These are phyloP conservation scores for Echiichthys vipera DNA, from an alignment of 2,797 vertebrate genomes.

Conservation along the genomic window DNA sequence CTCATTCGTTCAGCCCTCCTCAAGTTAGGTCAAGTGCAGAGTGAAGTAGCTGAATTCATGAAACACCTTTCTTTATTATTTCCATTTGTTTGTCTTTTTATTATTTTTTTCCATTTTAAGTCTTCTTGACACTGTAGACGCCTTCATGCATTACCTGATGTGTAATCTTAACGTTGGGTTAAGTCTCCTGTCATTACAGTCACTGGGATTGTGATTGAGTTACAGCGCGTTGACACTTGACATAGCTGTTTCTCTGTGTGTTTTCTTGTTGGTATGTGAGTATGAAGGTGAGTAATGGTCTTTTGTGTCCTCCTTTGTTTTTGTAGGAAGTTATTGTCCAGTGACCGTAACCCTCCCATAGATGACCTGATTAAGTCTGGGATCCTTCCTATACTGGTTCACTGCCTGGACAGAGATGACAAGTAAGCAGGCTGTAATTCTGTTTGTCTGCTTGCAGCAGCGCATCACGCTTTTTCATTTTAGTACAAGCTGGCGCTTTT, in stretches of 20 bases:
- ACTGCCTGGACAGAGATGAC: conserved; percentile 99
- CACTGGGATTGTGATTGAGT: background rate
- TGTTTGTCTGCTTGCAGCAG: conserved; percentile 15
- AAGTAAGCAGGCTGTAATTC: conserved; percentile 87
- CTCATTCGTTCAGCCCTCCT: background rate
- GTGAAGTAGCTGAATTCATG: background rate
- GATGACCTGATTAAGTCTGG: conserved; percentile 99
- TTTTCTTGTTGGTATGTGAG: conserved; percentile 7
- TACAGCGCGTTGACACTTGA: conserved; percentile 9
- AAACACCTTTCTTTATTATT: background rate
- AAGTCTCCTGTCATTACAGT: background rate
- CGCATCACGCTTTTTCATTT: conserved; percentile 9
- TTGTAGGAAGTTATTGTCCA: conserved; percentile 96
- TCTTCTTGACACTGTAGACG: background rate
- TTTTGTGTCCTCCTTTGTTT: conserved; percentile 43
- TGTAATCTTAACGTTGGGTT: conserved; percentile 1
- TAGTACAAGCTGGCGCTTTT: conserved; percentile 14
- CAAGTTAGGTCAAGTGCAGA: background rate
- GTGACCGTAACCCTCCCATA: conserved; percentile 98
- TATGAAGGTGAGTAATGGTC: conserved; percentile 12
- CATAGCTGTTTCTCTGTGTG: conserved; percentile 11
- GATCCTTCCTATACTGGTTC: conserved; percentile 98
- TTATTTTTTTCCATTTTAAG: background rate
- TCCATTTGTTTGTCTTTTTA: background rate
- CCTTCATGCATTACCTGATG: background rate